Evolutionary conservation across 2,888 invertebrate genomes (phyloP).

Genomic region (Embidobia sp.): DNA sequence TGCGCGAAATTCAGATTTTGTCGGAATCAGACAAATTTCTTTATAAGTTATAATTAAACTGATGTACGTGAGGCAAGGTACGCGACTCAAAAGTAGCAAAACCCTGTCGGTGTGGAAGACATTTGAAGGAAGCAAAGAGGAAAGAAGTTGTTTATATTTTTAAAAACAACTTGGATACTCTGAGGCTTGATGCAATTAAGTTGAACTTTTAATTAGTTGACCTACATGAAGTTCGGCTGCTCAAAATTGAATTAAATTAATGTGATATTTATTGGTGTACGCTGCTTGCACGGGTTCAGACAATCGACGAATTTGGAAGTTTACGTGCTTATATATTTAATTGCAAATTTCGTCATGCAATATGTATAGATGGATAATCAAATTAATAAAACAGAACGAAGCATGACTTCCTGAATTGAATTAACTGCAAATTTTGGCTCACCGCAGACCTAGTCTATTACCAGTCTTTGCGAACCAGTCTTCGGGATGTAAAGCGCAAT

Average conservation of each 20-base stretch:
- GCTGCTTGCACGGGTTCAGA: not conserved
- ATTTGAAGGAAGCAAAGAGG: slow-evolving; percentile 9
- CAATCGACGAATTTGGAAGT: slow-evolving; percentile 20
- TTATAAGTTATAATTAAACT: slow-evolving; percentile 7
- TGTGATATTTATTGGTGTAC: not conserved
- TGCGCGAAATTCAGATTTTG: too few species aligned
- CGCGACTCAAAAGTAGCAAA: not conserved
- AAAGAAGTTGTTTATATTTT: slow-evolving; percentile 19
- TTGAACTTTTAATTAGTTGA: slow-evolving; percentile 36
- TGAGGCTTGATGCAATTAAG: slow-evolving; percentile 8
- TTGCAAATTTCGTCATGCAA: not conserved
- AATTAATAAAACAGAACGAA: slow-evolving; percentile 19
- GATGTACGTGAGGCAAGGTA: not conserved
- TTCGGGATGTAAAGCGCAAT: not conserved
- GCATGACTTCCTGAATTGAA: slow-evolving; percentile 19
- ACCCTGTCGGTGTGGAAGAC: not conserved
- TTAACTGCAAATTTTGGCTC: slow-evolving; percentile 21
- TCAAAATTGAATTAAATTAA: slow-evolving; percentile 25
- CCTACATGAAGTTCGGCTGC: slow-evolving; percentile 27
- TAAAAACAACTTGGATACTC: slow-evolving; percentile 13
- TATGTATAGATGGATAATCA: not conserved
- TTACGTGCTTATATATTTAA: not conserved
- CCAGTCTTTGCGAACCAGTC: slow-evolving; percentile 9
- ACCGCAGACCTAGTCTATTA: slow-evolving; percentile 12
- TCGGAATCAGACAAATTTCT: too few species aligned